Evolutionary conservation across 64 coral and sea anemone species (phyloP).

Genomic region (Catalaphyllia jardinei): DNA sequence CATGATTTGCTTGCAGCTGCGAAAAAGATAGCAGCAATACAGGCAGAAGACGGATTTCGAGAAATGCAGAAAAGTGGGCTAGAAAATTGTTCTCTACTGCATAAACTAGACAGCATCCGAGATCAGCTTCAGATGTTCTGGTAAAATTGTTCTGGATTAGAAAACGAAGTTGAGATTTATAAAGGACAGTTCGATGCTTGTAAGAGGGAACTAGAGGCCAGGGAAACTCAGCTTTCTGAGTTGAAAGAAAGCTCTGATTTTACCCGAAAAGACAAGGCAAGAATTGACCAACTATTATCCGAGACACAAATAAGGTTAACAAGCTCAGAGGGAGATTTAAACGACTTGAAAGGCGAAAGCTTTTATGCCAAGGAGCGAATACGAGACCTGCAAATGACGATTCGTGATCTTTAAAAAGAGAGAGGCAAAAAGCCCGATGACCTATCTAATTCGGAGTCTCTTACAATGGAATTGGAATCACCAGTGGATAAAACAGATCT

Average conservation of each 20-base stretch:
- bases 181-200: constrained; percentile 9
- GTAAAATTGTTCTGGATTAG: constrained; percentile 9
- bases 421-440: background rate
- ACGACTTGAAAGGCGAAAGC: constrained; percentile 17
- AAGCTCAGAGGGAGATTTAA: background rate
- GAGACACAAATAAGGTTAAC: constrained; percentile 1
- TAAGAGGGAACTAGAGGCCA: background rate
- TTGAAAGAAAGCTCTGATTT: background rate
- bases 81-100: background rate
- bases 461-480: background rate
- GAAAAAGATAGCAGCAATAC: constrained; percentile 8
- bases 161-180: constrained; percentile 40
- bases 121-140: constrained; percentile 4
- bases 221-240: background rate
- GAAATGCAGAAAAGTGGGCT: background rate
- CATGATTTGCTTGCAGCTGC: background rate
- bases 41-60: background rate
- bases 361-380: background rate
- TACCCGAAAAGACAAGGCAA: background rate
- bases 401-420: background rate
- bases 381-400: background rate
- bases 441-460: background rate
- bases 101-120: constrained; percentile 8
- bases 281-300: background rate
- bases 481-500: background rate